Evolutionary conservation across 2,888 invertebrate species (phyloP), one percentile per base, ranked within the genome.

Genomic region (Drosophila peninsularis): DNA sequence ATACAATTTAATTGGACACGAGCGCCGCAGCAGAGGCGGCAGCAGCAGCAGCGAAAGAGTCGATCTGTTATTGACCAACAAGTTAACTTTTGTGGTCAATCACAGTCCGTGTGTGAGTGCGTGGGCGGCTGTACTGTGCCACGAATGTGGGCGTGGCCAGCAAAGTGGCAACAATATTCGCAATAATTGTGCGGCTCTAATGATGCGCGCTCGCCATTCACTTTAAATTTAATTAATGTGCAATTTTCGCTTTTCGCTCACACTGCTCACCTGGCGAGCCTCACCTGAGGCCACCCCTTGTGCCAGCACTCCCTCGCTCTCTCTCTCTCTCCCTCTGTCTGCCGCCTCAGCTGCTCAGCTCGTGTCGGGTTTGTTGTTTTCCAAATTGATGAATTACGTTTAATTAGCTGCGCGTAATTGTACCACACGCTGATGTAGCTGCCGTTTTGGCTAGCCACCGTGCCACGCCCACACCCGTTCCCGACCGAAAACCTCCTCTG

Each of bases 141-240:
- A 27, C 10, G 32, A 49, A 9, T 50, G 49, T 50, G 27, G 37
- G 52, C 37, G 52, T 24, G 11, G 37, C 24, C 32, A 4, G 52
- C n/a, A 17, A 50, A 17, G 39, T 53, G 62, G 64, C 82, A 75
- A 75, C 83, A 79, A 79, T 81, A 82, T 72, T 74, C 70, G 14
- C 74, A 81, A 72, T 82, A 82, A 82, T 85, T 82, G 75, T 75
- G 71, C 73, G 69, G 60, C 78, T 85, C 88, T 87, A 88, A 88
- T 88, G 84, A 85, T 75, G 82, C 85, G 71, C 75, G 71, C 76
- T 80, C 73, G 72, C 72, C 53, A 71, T 63, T 70, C 85, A 62
- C 75, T 85, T 85, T 88, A 74, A 78, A 80, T 88, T 85, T 80
- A 84, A 84, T 84, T 88, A 84, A 85, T 82, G 82, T 63, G 58